Evolutionary conservation across 1,140 invertebrate species (phyloP), one percentile per base, ranked within the genome.

Genomic region (Macrotrachela quadricornifera): DNA sequence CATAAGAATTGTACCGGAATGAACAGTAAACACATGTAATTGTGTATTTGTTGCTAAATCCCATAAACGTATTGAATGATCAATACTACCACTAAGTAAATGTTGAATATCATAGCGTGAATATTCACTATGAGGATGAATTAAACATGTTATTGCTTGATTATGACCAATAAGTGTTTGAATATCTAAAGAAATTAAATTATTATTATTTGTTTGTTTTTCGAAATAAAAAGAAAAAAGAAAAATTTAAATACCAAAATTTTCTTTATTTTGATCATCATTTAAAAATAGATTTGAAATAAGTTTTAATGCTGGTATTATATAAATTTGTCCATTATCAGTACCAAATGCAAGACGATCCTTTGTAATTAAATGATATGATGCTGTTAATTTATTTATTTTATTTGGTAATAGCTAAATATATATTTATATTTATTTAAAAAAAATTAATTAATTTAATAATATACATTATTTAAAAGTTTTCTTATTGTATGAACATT

Each of bases 41-140:
- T 91, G 70, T 1, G 77, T 78, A 11, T 88, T 90, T 44, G 80
- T 80, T 61, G 85, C 85, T 51, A 97, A 74, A 68, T 97, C 91
- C 92, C 92, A 97, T 0, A 97, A 71, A 61, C 85, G 90, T 6
- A 97, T 86, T 1, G 88, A 87, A 69, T 97, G 97, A 67, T 99
- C 92, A 14, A 90, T 82, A 2, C 88, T 88, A 16, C 92, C 92
- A 0, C 88, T 95, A 0, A 99, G 77, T 13, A 97, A 71, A 68
- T 87, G 80, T 6, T 80, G 75, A 55, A 83, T 79, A 63, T 97
- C 88, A 65, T 96, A 97, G 55, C 90, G 79, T n/a, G 77, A 71
- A 63, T 90, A 80, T 14, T 86, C 79, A 63, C 88, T 81, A 60
- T 92, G 81, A 12, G 92, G 92, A 66, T 96, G 96, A 0, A 96